Base-by-base conservation (phyloP, 2,888 invertebrate genomes). In the Dorcus hopei region DNA sequence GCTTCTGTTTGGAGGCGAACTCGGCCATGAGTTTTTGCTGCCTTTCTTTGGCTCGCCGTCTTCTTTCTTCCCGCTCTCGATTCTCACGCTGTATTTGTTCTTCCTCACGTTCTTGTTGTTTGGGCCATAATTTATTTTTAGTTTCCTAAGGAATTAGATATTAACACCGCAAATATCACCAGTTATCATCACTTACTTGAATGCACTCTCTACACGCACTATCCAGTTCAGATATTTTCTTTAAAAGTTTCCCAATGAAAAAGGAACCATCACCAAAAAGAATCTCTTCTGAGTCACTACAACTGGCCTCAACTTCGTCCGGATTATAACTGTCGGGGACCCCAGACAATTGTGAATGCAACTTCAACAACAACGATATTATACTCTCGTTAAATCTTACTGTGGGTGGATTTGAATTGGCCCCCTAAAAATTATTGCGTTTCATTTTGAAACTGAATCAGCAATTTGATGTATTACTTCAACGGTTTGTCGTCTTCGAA, bases 21-120 rank as follows among this genome's bases (percentile, higher is more conserved):
- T 97, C 94, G 38, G 90, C 91, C 92, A 97, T 94, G 66, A 97
- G 79, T 74, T 93, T 92, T 71, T 92, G 88, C 74, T 97, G 96
- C 1, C 97, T 84, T 71, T 96, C 96, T 68, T 90, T 89, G 0
- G 95, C 95, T 64, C 89, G 83, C 38, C 89, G 85, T 33, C 92
- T 85, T n/a, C 92, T 84, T 72, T 93, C 93, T 69, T 93, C 93
- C 64, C 89, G 86, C 71, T 94, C 93, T 56, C 86, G 82, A 3
- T 85, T 84, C 70, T 90, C 90, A 53, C 85, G 79, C 57, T 80
- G 77, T 62, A 86, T 83, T 66, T 88, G 88, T 71, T 90, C 90
- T 59, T 90, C 87, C 76, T 91, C 91, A 9, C 87, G 83, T 75
- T 91, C 90, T 48, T 90, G 87, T 79, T 88, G 88, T 71, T 87